Conservation (phyloP, 2,888 invertebrate genomes). For the Creontiades dilutus region DNA sequence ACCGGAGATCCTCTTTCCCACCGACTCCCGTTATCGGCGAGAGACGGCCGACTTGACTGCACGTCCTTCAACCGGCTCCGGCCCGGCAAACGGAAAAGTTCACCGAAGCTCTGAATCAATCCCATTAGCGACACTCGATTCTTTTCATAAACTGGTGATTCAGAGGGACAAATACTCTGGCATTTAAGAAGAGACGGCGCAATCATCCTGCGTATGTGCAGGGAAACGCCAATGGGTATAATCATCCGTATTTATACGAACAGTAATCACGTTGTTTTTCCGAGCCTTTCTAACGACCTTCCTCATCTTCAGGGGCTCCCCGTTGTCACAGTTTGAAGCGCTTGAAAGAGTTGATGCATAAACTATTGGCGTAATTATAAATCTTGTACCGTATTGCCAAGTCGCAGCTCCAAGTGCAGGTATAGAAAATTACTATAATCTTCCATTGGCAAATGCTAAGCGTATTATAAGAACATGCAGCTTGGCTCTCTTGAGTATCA, state of each 20-base stretch:
- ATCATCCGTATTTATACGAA: neutral
- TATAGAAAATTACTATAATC: no score
- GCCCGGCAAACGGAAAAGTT: conserved; percentile 10
- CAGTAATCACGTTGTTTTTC: neutral
- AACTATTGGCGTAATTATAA: no score
- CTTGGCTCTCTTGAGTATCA: no score
- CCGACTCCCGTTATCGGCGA: conserved; percentile 13
- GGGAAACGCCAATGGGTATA: neutral
- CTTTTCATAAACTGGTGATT: conserved; percentile 14
- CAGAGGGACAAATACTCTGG: neutral
- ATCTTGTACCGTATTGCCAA: no score
- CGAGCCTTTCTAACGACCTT: neutral
- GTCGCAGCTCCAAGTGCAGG: no score
- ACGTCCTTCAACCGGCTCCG: conserved; percentile 2
- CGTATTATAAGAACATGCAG: no score
- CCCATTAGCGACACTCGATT: neutral
- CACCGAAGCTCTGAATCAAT: conserved; percentile 12
- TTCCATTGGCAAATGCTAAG: no score
- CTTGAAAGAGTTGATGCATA: no score
- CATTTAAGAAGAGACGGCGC: neutral
- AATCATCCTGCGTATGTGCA: neutral
- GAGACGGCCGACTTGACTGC: conserved; percentile 3
- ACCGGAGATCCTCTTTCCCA: conserved; percentile 30
- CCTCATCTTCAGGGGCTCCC: no score
- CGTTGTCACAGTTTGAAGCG: no score